phyloP scores from a whole-genome alignment of 1,140 invertebrate species.

The Papilio dardanus region DNA sequence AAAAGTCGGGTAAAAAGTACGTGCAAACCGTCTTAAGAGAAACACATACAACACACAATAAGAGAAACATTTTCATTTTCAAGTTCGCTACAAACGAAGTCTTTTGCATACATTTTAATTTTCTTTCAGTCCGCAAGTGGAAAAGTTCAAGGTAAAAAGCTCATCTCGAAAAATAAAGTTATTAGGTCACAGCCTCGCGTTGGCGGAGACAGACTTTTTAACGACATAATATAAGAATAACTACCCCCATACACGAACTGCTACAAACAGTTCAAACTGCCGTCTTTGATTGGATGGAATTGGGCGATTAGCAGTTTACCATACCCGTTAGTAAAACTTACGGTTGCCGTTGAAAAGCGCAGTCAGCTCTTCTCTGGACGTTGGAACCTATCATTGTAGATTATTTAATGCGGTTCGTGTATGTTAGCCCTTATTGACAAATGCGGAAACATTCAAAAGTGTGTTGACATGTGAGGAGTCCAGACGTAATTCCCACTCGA shows the following conservation, averaged over 20 bases:
- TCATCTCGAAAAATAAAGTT: slow-evolving; percentile 13
- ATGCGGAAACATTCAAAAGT: slow-evolving; percentile 6
- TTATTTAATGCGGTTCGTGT: not conserved
- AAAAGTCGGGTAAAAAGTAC: not conserved
- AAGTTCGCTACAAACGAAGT: not conserved
- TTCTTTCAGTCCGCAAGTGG: slow-evolving; percentile 5
- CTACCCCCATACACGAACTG: not conserved
- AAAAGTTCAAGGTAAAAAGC: slow-evolving; percentile 21
- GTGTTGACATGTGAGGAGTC: not conserved
- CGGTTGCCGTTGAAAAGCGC: no score
- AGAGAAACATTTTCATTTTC: not conserved
- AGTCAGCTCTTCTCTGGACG: no score
- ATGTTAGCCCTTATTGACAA: not conserved
- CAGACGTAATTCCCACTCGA: slow-evolving; percentile 12
- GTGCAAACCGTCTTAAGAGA: not conserved
- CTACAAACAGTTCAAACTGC: not conserved
- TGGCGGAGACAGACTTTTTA: not conserved
- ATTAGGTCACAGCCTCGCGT: slow-evolving; percentile 19
- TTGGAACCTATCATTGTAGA: no score
- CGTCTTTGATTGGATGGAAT: not conserved
- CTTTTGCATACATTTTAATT: slow-evolving; percentile 24
- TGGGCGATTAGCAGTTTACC: not conserved
- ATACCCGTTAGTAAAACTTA: no score
- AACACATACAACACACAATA: not conserved
- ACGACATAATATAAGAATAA: not conserved